These are phyloP conservation scores for Oryzias curvinotus DNA, from an alignment of 2,113 vertebrate genomes.

Conservation along the genomic window DNA sequence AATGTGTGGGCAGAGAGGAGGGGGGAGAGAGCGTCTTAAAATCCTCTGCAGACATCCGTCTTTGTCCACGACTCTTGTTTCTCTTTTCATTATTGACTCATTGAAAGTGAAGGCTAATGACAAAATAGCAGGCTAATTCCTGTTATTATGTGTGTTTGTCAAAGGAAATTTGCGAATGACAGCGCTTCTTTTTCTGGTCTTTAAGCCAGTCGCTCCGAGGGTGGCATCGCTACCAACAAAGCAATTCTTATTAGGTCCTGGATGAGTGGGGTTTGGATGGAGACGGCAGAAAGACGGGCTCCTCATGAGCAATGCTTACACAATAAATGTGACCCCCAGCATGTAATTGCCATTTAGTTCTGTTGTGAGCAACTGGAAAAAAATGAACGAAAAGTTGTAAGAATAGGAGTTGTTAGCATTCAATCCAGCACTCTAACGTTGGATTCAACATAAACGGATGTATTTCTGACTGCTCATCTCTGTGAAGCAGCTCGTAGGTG, in stretches of 20 bases:
- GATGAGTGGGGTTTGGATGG: slow-evolving; percentile 58
- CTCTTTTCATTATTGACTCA: slow-evolving; percentile 74
- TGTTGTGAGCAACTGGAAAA: slow-evolving; percentile 2
- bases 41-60: slow-evolving; percentile 71
- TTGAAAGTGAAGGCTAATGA: slow-evolving; percentile 77
- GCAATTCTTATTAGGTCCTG: slow-evolving; percentile 54
- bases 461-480: too few relatives aligned
- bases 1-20: slow-evolving; percentile 66
- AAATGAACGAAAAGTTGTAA: background rate
- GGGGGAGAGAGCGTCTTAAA: slow-evolving; percentile 61
- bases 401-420: too few relatives aligned
- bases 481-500: too few relatives aligned
- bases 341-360: background rate
- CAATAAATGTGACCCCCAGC: slow-evolving; percentile 59
- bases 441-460: too few relatives aligned
- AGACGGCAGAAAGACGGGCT: slow-evolving; percentile 40
- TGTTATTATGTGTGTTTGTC: slow-evolving; percentile 79
- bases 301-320: slow-evolving; percentile 48
- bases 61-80: slow-evolving; percentile 71
- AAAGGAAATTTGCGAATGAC: slow-evolving; percentile 69
- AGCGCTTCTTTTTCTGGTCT: slow-evolving; percentile 60
- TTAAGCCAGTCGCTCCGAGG: slow-evolving; percentile 57
- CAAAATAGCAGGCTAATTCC: slow-evolving; percentile 79
- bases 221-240: slow-evolving; percentile 57
- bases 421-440: too few relatives aligned